These are phyloP conservation scores for Pangasius mekongensis DNA, from an alignment of 2,797 vertebrate species.

Conservation along the genomic window DNA sequence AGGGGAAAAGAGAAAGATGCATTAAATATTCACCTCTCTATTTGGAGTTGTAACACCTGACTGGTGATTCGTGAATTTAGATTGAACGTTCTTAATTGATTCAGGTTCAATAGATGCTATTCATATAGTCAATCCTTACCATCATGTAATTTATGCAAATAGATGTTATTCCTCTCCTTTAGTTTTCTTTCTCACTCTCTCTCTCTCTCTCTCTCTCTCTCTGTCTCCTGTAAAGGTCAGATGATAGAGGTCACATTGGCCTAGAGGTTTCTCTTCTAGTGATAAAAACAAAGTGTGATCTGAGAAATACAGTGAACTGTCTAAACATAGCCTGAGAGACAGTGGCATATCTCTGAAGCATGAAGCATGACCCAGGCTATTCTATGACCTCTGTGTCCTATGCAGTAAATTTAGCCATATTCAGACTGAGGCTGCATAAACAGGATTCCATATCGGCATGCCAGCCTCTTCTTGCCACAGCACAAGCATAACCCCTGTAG, in stretches of 20 bases:
- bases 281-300: conserved; percentile 20
- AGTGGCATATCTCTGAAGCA: conserved; percentile 21
- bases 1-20: conserved; percentile 10
- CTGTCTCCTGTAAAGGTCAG: conserved; percentile 22
- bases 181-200: background rate
- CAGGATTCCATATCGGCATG: conserved; percentile 33
- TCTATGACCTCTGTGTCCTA: conserved; percentile 33
- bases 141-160: conserved; percentile 45
- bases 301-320: conserved; percentile 3
- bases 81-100: conserved; percentile 57
- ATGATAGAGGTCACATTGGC: conserved; percentile 25
- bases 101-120: conserved; percentile 33
- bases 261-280: conserved; percentile 11
- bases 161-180: background rate
- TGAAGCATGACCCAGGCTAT: conserved; percentile 35
- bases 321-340: conserved; percentile 26
- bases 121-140: conserved; percentile 24
- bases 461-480: conserved; percentile 8
- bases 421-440: conserved; percentile 32
- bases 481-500: conserved; percentile 18
- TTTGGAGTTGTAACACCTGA: conserved; percentile 54
- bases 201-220: background rate
- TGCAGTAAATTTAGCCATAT: conserved; percentile 47
- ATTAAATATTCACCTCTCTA: conserved; percentile 60
- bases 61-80: conserved; percentile 54